A percentile compares a stretch with the other conserved stretches of the same genome.
phyloP scores from a whole-genome alignment of 2,797 vertebrate genomes.

The Peromyscus aztecus region DNA sequence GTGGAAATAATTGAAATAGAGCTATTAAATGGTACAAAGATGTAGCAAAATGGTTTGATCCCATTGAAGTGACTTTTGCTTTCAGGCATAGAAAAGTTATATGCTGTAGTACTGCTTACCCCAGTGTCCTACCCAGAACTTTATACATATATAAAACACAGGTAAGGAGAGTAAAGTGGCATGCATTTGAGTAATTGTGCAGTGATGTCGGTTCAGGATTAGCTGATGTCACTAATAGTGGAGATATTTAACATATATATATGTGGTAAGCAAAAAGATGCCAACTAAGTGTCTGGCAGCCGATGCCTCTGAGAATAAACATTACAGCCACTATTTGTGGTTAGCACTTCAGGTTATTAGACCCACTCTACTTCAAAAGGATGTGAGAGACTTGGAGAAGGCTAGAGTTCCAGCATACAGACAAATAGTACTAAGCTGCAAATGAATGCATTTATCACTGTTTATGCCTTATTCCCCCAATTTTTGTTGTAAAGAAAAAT shows the following conservation, averaged over 20 bases:
- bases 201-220: neutral
- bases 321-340: neutral
- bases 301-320: neutral
- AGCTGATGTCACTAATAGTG: neutral
- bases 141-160: neutral
- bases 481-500: constrained; percentile 36
- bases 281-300: neutral
- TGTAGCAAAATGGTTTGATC: constrained; percentile 15
- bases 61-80: neutral
- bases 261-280: neutral
- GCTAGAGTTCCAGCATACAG: constrained; percentile 12
- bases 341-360: neutral
- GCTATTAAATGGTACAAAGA: neutral
- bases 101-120: neutral
- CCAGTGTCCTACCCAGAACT: neutral
- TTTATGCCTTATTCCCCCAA: neutral
- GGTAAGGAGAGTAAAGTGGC: neutral
- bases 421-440: neutral
- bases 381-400: neutral
- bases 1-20: neutral
- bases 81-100: neutral
- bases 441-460: neutral
- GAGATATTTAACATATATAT: neutral
- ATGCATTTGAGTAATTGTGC: neutral
- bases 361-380: neutral